Evolutionary conservation across 2,888 invertebrate genomes (phyloP), one percentile per base, ranked within the genome.

Genomic region (Myopa tessellatipennis): DNA sequence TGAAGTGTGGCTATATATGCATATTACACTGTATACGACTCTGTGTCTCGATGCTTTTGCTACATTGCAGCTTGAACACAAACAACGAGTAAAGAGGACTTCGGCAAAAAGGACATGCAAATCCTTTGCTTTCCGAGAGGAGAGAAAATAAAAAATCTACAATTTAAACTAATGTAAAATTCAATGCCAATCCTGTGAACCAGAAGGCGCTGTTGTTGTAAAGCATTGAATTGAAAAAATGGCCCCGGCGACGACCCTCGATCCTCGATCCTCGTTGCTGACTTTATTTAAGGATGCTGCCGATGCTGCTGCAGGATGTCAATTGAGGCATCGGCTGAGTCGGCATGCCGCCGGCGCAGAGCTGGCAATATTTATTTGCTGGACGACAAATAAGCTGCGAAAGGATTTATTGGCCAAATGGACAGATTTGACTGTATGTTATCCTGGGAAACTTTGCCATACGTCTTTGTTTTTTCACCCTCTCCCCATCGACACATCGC

Each of bases 371-470:
- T 86, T 85, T 85, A 84, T 86, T 84, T 83, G 83, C 83, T 82
- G 85, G 84, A 86, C 84, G 83, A 84, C 83, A 86, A 86, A 87
- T 87, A 87, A 87, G 87, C 87, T 87, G 83, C 85, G 85, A 85
- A 87, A 87, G 87, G 88, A 88, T 88, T 88, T 88, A 88, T 88
- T 88, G 87, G 87, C 85, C 86, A 87, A 88, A 88, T 88, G 87
- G 85, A 86, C 85, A 87, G 86, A 87, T 88, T 88, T 88, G 88
- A 88, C 88, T 87, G 86, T 82, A 84, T 85, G 83, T 83, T 79
- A 78, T 78, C 78, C 77, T 79, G 77, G 71, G 75, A 79, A 78
- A 74, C 73, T 77, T 78, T 68, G 72, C 79, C 74, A 79, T 79
- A 79, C 76, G 78, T 78, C 71, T 74, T n/a, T 16, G 16, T 61